Evolutionary conservation across 2,113 vertebrate genomes (phyloP), one percentile per base, ranked within the genome.

Genomic region (Thomomys bottae): DNA sequence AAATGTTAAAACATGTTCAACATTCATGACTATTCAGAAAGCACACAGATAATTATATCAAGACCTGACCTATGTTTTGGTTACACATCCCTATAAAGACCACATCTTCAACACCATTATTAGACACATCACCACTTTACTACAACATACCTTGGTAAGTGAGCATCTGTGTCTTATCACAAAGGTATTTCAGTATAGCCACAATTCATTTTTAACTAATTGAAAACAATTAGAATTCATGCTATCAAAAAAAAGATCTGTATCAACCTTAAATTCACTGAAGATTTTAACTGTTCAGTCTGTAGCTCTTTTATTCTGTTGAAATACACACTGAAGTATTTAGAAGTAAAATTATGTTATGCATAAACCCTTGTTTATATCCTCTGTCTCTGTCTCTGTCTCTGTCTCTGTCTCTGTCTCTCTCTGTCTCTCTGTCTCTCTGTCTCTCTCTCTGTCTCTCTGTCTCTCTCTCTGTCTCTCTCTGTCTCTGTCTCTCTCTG

Each of bases 151-250:
- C 84, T 82, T 40, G 77, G 0, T 54, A 70, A 88, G 78, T 63
- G n/a, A 81, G n/a, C 32, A 11, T 20, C 45, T 86, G 12, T 30
- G 0, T 88, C 9, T 49, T 34, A 70, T 89, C 1, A 26, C 1
- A 36, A 12, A 84, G 23, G 18, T 17, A 57, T 8, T 57, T 81
- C 15, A 21, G 6, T 45, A 30, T 40, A 2, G 54, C 42, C 24
- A 73, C 82, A 64, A 8, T 64, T 21, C 6, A 70, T 26, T 54
- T 15, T 57, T 79, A 84, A 57, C 54, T 57, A 30, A 64, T 8
- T n/a, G n/a, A n/a, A n/a, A n/a, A 82, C 73, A 88, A 57, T 54
- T 90, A 6, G 17, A 83, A 87, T 70, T 84, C 32, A 82, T 32
- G 57, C 17, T 45, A 24, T 18, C n/a, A n/a, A 70, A 14, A 81